Conservation (phyloP, 2,888 invertebrate species). For the Microplitis manilae region DNA sequence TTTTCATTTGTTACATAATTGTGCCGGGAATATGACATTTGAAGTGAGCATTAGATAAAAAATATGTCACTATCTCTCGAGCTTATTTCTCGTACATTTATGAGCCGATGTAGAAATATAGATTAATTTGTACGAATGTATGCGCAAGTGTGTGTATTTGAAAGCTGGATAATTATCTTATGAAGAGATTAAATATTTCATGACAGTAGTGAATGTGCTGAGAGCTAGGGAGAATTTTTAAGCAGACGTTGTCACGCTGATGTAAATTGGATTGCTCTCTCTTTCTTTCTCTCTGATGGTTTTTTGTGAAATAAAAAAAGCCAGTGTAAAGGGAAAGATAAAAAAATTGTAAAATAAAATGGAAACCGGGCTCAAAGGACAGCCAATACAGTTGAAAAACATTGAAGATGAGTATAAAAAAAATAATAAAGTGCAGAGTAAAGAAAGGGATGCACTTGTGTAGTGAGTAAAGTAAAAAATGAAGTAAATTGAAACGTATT, state of each 20-base stretch:
- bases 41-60: not conserved
- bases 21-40: not conserved
- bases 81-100: not conserved
- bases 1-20: not conserved
- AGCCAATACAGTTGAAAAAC: conserved; percentile 18
- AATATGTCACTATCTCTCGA: not conserved
- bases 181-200: conserved; percentile 31
- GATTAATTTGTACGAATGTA: not conserved
- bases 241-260: conserved; percentile 18
- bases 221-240: conserved; percentile 15
- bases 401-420: not conserved
- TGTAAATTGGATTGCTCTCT: conserved; percentile 20
- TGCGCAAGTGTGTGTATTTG: not conserved
- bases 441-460: not conserved
- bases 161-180: conserved; percentile 13
- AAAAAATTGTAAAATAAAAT: not conserved
- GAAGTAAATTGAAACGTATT: conserved; percentile 60
- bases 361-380: conserved; percentile 27
- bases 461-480: conserved; percentile 40
- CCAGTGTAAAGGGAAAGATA: conserved; percentile 11
- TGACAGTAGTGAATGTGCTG: conserved; percentile 22
- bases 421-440: not conserved
- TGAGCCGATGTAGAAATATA: not conserved
- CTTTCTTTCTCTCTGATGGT: not conserved
- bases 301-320: conserved; percentile 35